Evolutionary conservation across 2,797 vertebrate genomes (phyloP), one percentile per base, ranked within the genome.

Genomic region (Girardinus metallicus): DNA sequence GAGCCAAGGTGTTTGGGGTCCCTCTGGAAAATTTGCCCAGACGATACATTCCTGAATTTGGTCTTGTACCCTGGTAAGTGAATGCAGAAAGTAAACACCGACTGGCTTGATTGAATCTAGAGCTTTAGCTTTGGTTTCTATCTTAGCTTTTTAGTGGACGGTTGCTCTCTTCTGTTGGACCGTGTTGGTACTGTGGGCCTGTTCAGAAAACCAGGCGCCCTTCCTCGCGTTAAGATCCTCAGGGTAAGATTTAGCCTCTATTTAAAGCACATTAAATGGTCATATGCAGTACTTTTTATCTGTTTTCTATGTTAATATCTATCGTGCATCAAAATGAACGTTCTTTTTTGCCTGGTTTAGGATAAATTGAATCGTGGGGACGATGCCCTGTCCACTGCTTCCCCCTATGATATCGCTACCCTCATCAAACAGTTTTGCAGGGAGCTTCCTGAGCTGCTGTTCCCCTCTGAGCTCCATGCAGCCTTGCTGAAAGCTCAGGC

Each of bases 371-470:
- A 99, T 74, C 82, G 88, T 72, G 97, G 97, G 44, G 97, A 97
- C 87, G 89, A 84, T 9, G 95, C 96, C 86, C 88, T 98, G 0
- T 91, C 95, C 77, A 86, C 94, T 88, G 95, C 97, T 0, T 92
- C 93, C 78, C 95, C 97, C 0, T 97, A 96, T 87, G 97, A 99
- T 53, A 93, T 96, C 62, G 96, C 97, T 29, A 96, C 97, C n/a
- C 96, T 98, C 75, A 87, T 99, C 77, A 98, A 99, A 74, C 96
- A 97, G 92, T 98, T 98, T 88, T 98, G 96, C 82, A 94, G 97
- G 86, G 97, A 98, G 86, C 86, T 98, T 47, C 97, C 96, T 21
- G 96, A 97, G 72, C 97, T 97, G 0, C 78, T 97, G 78, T 91
- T 98, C 39, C 96, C 97, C 21, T 44, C 77, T 5, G 93, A 96